Evolutionary conservation across 2,113 vertebrate species (phyloP).

Genomic region (Chloebia gouldiae): DNA sequence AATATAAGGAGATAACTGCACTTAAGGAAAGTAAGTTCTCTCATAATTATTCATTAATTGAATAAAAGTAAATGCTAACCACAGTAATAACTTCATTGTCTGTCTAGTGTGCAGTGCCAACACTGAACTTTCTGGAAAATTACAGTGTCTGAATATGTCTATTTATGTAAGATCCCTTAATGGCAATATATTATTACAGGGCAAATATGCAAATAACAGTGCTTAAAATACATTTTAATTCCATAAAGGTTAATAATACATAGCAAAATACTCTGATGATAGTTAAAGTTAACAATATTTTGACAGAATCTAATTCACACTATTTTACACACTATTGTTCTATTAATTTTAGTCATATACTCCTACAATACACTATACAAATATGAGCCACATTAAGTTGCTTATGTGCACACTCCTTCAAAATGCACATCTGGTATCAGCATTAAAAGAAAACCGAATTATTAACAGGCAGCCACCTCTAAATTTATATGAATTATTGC

Average conservation of each 20-base stretch:
- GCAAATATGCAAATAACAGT: background rate
- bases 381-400: background rate
- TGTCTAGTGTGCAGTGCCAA: background rate
- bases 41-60: conserved; percentile 66
- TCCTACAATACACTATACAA: background rate
- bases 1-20: conserved; percentile 17
- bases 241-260: background rate
- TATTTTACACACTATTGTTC: background rate
- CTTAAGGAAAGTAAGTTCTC: conserved; percentile 42
- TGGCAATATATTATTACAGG: background rate
- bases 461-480: background rate
- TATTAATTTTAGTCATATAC: background rate
- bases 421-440: background rate
- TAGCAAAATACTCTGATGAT: background rate
- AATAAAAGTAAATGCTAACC: conserved; percentile 43
- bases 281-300: background rate
- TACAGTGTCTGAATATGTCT: background rate
- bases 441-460: background rate
- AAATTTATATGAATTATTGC: background rate
- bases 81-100: conserved; percentile 27
- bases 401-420: background rate
- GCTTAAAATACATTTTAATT: conserved; percentile 23
- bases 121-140: conserved; percentile 11
- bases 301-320: background rate
- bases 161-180: background rate